Conservation (phyloP, 2,888 invertebrate species). For the Nymphalis c-album region DNA sequence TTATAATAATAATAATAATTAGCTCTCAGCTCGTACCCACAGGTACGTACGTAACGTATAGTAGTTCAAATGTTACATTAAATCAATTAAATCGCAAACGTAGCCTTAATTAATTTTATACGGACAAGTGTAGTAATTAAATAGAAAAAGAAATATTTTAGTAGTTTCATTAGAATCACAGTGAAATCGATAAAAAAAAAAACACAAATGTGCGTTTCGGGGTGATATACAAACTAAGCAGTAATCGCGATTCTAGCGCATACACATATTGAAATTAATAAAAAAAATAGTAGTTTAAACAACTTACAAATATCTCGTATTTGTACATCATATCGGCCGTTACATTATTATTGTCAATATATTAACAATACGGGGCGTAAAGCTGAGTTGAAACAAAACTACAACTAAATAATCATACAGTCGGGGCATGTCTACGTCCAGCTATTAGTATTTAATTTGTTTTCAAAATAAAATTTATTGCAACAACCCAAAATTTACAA, state of each 20-base stretch:
- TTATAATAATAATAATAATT: constrained; percentile 54
- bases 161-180: constrained; percentile 35
- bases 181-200: constrained; percentile 29
- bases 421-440: constrained; percentile 49
- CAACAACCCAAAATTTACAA: constrained; percentile 75
- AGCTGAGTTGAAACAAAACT: constrained; percentile 44
- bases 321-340: constrained; percentile 58
- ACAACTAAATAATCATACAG: constrained; percentile 57
- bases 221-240: constrained; percentile 16
- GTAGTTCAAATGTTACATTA: constrained; percentile 47
- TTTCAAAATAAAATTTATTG: constrained; percentile 69
- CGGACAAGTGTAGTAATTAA: constrained; percentile 2
- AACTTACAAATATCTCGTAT: constrained; percentile 45
- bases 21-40: constrained; percentile 60
- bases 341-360: constrained; percentile 45
- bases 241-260: constrained; percentile 23
- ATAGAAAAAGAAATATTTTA: constrained; percentile 18
- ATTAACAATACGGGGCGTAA: constrained; percentile 14
- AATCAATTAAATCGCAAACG: constrained; percentile 44
- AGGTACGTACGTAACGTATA: constrained; percentile 45
- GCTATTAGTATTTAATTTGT: constrained; percentile 57
- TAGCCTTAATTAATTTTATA: constrained; percentile 36
- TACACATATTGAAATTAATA: constrained; percentile 18
- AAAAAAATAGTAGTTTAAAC: constrained; percentile 39
- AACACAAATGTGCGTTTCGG: constrained; percentile 31